phyloP scores from a whole-genome alignment of 2,888 invertebrate genomes.

The Microplitis manilae region DNA sequence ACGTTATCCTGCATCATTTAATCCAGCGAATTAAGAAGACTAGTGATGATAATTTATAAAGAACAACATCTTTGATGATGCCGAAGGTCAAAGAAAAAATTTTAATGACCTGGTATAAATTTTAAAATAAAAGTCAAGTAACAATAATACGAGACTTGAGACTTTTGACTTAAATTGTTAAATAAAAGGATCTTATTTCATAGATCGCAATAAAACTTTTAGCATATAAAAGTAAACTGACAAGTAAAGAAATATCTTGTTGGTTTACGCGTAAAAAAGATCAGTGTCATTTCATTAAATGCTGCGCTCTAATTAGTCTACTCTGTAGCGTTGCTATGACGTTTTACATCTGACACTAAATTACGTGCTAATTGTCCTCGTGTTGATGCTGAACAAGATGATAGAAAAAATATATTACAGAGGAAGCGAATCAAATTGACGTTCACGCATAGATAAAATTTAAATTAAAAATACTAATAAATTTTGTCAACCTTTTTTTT shows the following conservation, averaged over 20 bases:
- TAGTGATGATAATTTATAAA: background rate
- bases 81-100: conserved; percentile 1
- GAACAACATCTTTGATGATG: conserved; percentile 13
- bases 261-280: background rate
- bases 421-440: background rate
- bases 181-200: background rate
- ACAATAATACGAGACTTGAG: background rate
- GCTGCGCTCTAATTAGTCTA: conserved; percentile 34
- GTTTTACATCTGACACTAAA: conserved; percentile 29
- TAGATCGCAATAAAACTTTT: background rate
- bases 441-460: background rate
- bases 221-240: background rate
- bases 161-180: background rate
- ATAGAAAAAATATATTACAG: background rate
- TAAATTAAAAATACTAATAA: too few relatives aligned
- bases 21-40: conserved; percentile 3
- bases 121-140: background rate
- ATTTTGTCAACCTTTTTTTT: background rate
- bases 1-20: background rate
- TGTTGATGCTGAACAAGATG: background rate
- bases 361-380: conserved; percentile 40
- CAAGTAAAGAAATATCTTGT: background rate
- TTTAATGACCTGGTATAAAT: background rate
- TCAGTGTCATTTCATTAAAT: conserved; percentile 19
- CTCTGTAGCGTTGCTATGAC: conserved; percentile 2